phyloP scores from a whole-genome alignment of 2,888 invertebrate species.

The Hydrotaea diabolus region DNA sequence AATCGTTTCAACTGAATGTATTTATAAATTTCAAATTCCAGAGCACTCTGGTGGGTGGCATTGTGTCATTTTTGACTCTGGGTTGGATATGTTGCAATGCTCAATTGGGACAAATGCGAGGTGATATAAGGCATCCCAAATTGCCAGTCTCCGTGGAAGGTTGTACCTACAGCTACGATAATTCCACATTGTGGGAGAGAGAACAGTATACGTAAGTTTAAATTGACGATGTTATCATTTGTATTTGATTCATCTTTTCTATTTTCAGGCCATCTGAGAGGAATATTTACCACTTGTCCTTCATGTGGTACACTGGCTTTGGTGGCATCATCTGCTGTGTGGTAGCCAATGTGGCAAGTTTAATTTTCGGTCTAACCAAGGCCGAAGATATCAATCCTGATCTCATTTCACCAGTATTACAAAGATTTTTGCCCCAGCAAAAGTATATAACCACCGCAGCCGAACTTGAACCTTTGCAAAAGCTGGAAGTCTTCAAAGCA shows the following conservation, averaged over 20 bases:
- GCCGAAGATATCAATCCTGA: constrained; percentile 83
- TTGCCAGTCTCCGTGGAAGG: constrained; percentile 82
- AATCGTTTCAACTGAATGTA: too few relatives aligned
- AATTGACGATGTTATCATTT: background rate
- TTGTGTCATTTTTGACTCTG: constrained; percentile 84
- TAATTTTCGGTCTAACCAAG: constrained; percentile 82
- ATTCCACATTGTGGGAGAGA: constrained; percentile 72
- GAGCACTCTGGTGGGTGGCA: constrained; percentile 87
- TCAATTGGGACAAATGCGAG: constrained; percentile 85
- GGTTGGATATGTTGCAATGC: constrained; percentile 87
- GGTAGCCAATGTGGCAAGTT: constrained; percentile 83
- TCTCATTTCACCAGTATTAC: constrained; percentile 85
- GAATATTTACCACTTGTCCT: constrained; percentile 84
- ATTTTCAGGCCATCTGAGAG: constrained; percentile 73
- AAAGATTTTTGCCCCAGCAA: constrained; percentile 80
- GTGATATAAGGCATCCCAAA: constrained; percentile 83
- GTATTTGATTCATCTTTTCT: background rate
- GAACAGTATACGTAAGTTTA: constrained; percentile 73
- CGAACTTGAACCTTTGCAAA: constrained; percentile 48
- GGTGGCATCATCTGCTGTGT: constrained; percentile 84
- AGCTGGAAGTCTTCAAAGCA: background rate
- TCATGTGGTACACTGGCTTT: constrained; percentile 87
- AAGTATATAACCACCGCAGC: background rate
- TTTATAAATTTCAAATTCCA: constrained; percentile 72
- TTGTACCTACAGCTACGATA: constrained; percentile 78